Base-by-base conservation (phyloP, 2,888 invertebrate species). In the Macropis europaea region DNA sequence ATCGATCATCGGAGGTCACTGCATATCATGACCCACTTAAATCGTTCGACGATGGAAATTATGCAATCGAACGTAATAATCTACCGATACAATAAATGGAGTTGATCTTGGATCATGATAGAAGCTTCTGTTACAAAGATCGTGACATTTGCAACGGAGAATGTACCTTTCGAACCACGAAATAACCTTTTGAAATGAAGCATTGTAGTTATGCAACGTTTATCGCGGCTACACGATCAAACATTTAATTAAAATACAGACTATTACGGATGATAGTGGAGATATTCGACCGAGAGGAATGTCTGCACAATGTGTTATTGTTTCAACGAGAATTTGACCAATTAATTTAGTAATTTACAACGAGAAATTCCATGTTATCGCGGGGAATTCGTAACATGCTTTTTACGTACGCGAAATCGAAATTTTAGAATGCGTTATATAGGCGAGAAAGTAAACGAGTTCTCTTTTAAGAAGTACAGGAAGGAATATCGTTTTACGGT, bases 61-160 rank as follows among this genome's bases (percentile, higher is more conserved):
- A 52, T 13, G 34, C n/a, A 66, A 66, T 3, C 3, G n/a, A 28
- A 7, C 3, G 34, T 32, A 60, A 60, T 15, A 38, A 5, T 4
- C 9, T 28, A 48, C 26, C 24, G 15, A 24, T 7, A 1, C 1
- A 9, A 32, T 15, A 2, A 24, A 53, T 47, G 4, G 3, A 38
- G 45, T 26, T 3, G 36, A 52, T 38, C n/a, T 50, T 24, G 13
- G 7, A 36, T 60, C 36, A 17, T 7, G 15, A 1, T 2, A 6
- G n/a, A 3, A 15, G 45, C 7, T 53, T 47, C 38, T 40, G 2
- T 45, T 0, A 19, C 17, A 40, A 62, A 53, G 36, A 62, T 67
- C 47, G 32, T 63, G 67, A 32, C 67, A 67, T 67, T 67, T 67
- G 22, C 2, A n/a, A 22, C 13, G 11, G 30, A 30, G 32, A 22